A percentile compares a stretch with the other conserved stretches of the same genome.
These are phyloP conservation scores for Onchidella celtica DNA, from an alignment of 2,888 invertebrate genomes.

Conservation along the genomic window DNA sequence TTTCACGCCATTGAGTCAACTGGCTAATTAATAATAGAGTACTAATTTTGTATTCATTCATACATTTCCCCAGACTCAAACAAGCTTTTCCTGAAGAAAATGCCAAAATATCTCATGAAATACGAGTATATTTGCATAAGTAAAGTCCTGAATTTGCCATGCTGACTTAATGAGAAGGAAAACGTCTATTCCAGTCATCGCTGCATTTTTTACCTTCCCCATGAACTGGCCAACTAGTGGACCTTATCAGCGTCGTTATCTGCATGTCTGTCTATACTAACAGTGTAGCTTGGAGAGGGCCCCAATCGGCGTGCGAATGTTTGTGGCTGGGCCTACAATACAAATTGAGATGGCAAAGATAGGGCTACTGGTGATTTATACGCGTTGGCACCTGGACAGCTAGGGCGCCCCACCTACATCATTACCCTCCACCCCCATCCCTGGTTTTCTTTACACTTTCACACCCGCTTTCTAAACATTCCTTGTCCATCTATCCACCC, in stretches of 20 bases:
- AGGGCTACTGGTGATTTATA: neutral
- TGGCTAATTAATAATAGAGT: too few species aligned
- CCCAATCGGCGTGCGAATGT: neutral
- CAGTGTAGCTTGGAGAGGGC: neutral
- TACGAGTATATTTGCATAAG: too few species aligned
- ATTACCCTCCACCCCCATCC: neutral
- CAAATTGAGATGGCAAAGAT: neutral
- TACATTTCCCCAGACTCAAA: too few species aligned
- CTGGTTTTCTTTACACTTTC: neutral
- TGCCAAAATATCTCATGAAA: too few species aligned
- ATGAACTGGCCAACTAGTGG: neutral
- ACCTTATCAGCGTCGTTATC: neutral
- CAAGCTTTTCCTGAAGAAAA: too few species aligned
- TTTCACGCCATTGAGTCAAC: too few species aligned
- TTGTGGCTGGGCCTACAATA: neutral
- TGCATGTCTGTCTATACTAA: neutral
- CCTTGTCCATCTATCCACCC: neutral
- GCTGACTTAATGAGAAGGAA: too few species aligned
- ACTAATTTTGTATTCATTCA: too few species aligned
- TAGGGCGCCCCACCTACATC: neutral
- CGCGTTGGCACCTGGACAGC: neutral
- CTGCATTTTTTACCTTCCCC: neutral
- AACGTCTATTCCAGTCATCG: neutral
- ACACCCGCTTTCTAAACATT: neutral
- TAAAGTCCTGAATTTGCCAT: too few species aligned